Evolutionary conservation across 2,888 invertebrate genomes (phyloP).

Genomic region (Criorhina ranunculi): DNA sequence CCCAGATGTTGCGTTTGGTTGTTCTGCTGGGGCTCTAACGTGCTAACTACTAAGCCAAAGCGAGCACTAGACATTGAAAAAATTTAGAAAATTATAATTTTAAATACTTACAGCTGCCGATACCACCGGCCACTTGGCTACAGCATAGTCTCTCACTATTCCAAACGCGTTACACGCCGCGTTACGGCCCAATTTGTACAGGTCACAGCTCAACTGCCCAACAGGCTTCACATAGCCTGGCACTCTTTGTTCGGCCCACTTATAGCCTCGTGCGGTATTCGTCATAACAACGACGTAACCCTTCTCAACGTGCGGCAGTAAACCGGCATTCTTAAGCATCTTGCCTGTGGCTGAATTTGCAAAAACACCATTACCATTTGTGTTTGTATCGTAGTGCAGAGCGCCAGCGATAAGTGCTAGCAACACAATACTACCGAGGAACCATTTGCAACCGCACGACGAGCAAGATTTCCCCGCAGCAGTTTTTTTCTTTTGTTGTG

Average conservation of each 20-base stretch:
- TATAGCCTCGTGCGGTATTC: constrained; percentile 87
- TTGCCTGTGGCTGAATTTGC: constrained; percentile 89
- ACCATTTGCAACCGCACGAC: constrained; percentile 87
- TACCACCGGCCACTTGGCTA: constrained; percentile 86
- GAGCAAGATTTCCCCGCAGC: constrained; percentile 79
- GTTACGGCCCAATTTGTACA: constrained; percentile 86
- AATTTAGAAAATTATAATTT: not conserved
- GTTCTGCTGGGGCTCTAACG: no score
- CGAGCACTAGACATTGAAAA: no score
- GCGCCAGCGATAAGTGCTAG: constrained; percentile 87
- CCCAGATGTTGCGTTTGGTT: no score
- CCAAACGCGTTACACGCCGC: constrained; percentile 85
- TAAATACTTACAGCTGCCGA: constrained; percentile 85
- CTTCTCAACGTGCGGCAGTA: constrained; percentile 87
- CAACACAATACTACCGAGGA: constrained; percentile 87
- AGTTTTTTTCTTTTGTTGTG: constrained; percentile 82
- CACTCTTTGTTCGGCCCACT: constrained; percentile 88
- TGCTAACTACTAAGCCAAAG: no score
- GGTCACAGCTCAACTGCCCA: constrained; percentile 86
- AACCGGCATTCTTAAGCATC: constrained; percentile 88
- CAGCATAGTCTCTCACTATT: constrained; percentile 85
- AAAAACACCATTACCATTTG: constrained; percentile 88
- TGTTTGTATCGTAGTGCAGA: constrained; percentile 88
- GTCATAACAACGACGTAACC: constrained; percentile 87
- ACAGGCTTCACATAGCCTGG: constrained; percentile 89